phyloP scores from a whole-genome alignment of 2,113 vertebrate genomes.

The Ophthalmotilapia sp. region DNA sequence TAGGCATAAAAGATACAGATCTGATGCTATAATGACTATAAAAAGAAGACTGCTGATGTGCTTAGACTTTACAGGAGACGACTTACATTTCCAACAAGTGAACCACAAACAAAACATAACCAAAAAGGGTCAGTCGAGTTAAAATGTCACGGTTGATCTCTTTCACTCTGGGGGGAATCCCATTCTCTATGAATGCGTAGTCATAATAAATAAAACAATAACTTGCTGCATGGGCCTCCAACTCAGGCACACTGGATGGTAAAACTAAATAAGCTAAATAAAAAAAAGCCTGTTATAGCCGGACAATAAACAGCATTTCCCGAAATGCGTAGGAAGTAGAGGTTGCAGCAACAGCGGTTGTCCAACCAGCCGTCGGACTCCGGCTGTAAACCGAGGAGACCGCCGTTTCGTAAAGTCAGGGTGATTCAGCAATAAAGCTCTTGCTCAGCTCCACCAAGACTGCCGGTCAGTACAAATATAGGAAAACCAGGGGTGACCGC shows the following conservation, averaged over 20 bases:
- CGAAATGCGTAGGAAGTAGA: slow-evolving; percentile 48
- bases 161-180: neutral
- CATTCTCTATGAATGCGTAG: neutral
- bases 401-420: slow-evolving; percentile 66
- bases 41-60: neutral
- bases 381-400: slow-evolving; percentile 33
- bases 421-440: slow-evolving; percentile 77
- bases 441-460: slow-evolving; percentile 15
- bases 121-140: neutral
- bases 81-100: neutral
- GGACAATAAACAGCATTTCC: slow-evolving; percentile 40
- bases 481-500: neutral
- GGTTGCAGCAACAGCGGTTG: neutral
- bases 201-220: neutral
- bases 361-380: slow-evolving; percentile 19
- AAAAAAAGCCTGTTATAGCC: neutral
- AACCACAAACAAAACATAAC: neutral
- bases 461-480: neutral
- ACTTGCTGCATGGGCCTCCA: neutral
- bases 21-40: neutral
- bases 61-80: neutral
- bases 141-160: neutral
- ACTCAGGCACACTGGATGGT: neutral
- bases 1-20: neutral
- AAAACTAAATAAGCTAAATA: neutral